Conservation (phyloP, 2,113 vertebrate genomes). For the Maccullochella peelii region DNA sequence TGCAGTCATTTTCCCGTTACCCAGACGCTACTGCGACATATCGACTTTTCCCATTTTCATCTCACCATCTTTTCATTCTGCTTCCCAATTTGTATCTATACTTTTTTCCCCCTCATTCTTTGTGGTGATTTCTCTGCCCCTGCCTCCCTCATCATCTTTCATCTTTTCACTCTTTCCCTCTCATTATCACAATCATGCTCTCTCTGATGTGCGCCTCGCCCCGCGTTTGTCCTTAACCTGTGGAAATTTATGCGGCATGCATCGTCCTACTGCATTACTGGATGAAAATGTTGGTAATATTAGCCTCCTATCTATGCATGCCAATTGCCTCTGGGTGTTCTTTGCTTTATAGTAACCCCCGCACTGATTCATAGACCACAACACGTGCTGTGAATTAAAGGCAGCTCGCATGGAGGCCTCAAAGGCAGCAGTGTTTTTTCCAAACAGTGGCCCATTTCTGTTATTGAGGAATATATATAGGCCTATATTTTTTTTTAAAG, state of each 20-base stretch:
- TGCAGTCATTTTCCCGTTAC: conserved; percentile 18
- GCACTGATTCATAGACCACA: conserved; percentile 43
- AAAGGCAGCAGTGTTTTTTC: not conserved
- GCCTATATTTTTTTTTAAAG: not conserved
- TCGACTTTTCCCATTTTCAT: no score
- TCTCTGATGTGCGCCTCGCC: conserved; percentile 29
- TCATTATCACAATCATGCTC: conserved; percentile 48
- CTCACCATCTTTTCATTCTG: conserved; percentile 43
- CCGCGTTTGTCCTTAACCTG: conserved; percentile 44
- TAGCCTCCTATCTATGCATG: conserved; percentile 43
- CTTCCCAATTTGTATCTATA: conserved; percentile 29
- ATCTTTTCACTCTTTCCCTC: conserved; percentile 42
- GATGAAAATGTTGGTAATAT: conserved; percentile 57
- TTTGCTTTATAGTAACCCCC: conserved; percentile 49
- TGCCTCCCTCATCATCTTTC: conserved; percentile 39
- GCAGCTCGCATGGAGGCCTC: conserved; percentile 16
- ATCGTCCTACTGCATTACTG: conserved; percentile 24
- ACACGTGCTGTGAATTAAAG: conserved; percentile 53
- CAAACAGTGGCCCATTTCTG: not conserved
- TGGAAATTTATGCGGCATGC: conserved; percentile 41
- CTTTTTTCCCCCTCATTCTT: conserved; percentile 5
- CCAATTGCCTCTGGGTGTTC: conserved; percentile 44
- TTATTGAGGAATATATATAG: no score
- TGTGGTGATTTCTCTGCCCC: conserved; percentile 6
- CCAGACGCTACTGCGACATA: no score